Evolutionary conservation across 64 coral and sea anemone genomes (phyloP).

Genomic region (Pocillopora verrucosa): DNA sequence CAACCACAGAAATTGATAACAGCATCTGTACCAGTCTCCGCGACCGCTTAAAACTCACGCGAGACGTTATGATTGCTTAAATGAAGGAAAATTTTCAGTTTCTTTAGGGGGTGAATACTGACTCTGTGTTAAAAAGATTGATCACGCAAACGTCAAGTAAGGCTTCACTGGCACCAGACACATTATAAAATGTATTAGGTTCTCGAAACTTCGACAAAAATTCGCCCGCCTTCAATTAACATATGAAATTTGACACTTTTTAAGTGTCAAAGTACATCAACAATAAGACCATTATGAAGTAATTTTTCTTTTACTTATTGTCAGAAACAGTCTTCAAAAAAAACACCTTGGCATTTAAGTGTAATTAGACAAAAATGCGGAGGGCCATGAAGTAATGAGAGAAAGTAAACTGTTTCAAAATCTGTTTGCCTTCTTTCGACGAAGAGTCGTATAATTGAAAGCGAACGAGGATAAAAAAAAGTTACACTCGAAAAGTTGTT

Average conservation of each 20-base stretch:
- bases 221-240: constrained; percentile 15
- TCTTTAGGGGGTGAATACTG: not conserved
- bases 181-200: not conserved
- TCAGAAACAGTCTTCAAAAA: constrained; percentile 21
- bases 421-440: not conserved
- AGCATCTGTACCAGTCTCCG: not conserved
- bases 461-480: not conserved
- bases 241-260: constrained; percentile 2
- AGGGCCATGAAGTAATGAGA: not conserved
- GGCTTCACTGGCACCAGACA: not conserved
- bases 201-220: constrained; percentile 22
- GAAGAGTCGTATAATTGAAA: not conserved
- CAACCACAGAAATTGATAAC: too few relatives aligned
- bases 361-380: constrained; percentile 20
- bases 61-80: constrained; percentile 15
- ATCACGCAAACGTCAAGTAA: not conserved
- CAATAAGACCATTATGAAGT: constrained; percentile 22
- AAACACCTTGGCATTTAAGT: constrained; percentile 3
- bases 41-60: not conserved
- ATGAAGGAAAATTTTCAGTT: not conserved
- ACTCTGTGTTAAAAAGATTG: not conserved
- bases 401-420: not conserved
- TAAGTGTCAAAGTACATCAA: not conserved
- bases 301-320: constrained; percentile 14
- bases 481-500: too few relatives aligned